phyloP scores from a whole-genome alignment of 2,888 invertebrate genomes.

The Drosophila dives region DNA sequence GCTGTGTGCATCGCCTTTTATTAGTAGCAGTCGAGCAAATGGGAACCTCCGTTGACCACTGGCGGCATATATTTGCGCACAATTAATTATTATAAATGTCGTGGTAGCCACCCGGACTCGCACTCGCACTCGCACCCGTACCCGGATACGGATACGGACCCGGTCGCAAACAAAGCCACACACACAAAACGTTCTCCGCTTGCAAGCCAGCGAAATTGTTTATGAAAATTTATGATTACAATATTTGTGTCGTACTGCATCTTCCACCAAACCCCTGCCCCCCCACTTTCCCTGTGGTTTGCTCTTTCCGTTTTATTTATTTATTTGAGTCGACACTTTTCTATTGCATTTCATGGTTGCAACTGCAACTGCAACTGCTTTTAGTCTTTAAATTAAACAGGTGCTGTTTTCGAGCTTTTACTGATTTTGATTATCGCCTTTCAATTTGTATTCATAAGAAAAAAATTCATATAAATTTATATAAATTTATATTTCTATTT shows the following conservation, averaged over 20 bases:
- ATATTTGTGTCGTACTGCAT: conserved; percentile 80
- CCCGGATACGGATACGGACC: conserved; percentile 42
- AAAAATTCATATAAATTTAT: conserved; percentile 16
- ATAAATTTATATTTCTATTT: background rate
- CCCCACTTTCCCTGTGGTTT: conserved; percentile 20
- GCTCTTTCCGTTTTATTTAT: conserved; percentile 62
- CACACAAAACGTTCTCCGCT: conserved; percentile 55
- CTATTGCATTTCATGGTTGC: conserved; percentile 53
- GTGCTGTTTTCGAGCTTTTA: conserved; percentile 22
- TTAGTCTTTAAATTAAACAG: conserved; percentile 26
- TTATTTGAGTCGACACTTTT: conserved; percentile 34
- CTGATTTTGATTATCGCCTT: conserved; percentile 67
- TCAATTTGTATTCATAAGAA: conserved; percentile 21
- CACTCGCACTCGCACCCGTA: conserved; percentile 5
- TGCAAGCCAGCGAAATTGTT: conserved; percentile 73
- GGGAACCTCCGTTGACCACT: conserved; percentile 64
- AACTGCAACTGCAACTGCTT: conserved; percentile 5
- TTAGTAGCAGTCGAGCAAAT: conserved; percentile 36
- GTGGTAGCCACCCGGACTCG: conserved; percentile 58
- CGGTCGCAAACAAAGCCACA: conserved; percentile 49
- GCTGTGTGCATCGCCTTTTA: conserved; percentile 62
- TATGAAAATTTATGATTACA: conserved; percentile 81
- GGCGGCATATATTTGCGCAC: conserved; percentile 82
- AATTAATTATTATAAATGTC: conserved; percentile 85
- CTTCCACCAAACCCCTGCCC: conserved; percentile 35